Conservation (phyloP, 2,888 invertebrate species). For the Sialis fuliginosa region DNA sequence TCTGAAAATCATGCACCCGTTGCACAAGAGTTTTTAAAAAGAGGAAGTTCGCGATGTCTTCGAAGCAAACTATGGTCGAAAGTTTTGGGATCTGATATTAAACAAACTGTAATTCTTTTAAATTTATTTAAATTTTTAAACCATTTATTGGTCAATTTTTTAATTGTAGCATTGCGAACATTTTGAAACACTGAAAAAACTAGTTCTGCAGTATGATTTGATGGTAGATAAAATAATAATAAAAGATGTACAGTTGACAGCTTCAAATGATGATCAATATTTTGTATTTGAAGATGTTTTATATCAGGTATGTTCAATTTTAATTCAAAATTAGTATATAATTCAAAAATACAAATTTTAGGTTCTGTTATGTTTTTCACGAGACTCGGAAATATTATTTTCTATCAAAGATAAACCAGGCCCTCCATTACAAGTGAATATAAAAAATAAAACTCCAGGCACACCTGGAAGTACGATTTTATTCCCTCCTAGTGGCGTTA, state of each 20-base stretch:
- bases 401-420: slow-evolving; percentile 41
- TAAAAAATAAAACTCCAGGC: slow-evolving; percentile 51
- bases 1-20: slow-evolving; percentile 68
- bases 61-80: slow-evolving; percentile 75
- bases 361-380: slow-evolving; percentile 79
- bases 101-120: slow-evolving; percentile 32
- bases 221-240: slow-evolving; percentile 89
- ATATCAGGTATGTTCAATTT: slow-evolving; percentile 52
- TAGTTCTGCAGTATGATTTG: slow-evolving; percentile 74
- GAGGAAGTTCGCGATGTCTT: slow-evolving; percentile 60
- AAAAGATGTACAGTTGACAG: slow-evolving; percentile 90
- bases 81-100: slow-evolving; percentile 64
- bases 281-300: slow-evolving; percentile 94
- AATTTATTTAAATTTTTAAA: no score
- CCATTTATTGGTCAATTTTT: slow-evolving; percentile 13
- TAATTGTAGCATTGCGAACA: slow-evolving; percentile 44
- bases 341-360: slow-evolving; percentile 15
- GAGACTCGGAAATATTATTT: slow-evolving; percentile 65
- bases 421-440: slow-evolving; percentile 52
- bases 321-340: background rate
- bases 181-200: slow-evolving; percentile 63
- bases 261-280: slow-evolving; percentile 94
- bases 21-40: slow-evolving; percentile 78
- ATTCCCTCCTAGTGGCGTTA: slow-evolving; percentile 87
- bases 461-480: slow-evolving; percentile 35